Percentiles rank a stretch among this genome's conserved stretches.
Evolutionary conservation across 2,797 vertebrate genomes (phyloP).

Genomic region (Spinibarbus caldwelli): DNA sequence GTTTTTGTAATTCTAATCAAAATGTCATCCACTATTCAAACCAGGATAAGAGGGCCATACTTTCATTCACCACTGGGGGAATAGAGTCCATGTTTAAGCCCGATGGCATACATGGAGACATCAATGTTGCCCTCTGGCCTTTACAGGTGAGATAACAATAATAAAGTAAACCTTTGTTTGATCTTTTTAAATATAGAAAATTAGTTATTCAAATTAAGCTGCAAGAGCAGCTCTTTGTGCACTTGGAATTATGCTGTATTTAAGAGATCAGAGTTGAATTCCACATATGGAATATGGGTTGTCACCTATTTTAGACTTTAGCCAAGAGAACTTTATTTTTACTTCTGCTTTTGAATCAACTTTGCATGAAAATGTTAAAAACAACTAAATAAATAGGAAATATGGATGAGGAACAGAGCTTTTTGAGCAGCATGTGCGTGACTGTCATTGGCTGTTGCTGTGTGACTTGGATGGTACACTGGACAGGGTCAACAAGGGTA

Average conservation of each 20-base stretch:
- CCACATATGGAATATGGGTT: neutral
- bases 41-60: conserved; percentile 85
- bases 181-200: neutral
- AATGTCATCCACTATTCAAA: neutral
- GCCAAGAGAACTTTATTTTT: neutral
- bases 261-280: neutral
- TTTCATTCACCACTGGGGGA: conserved; percentile 87
- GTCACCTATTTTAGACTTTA: neutral
- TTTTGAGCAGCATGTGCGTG: neutral
- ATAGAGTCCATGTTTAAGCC: conserved; percentile 74
- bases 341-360: neutral
- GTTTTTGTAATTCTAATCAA: neutral
- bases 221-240: neutral
- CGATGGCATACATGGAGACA: conserved; percentile 77
- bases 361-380: neutral
- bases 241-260: neutral
- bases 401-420: neutral
- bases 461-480: no score
- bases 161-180: neutral
- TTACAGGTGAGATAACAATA: conserved; percentile 79
- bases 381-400: neutral
- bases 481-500: no score
- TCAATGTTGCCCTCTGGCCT: conserved; percentile 87
- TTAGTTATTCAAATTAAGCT: neutral
- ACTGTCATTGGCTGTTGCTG: no score